These are phyloP conservation scores for Microtus oregoni DNA, from an alignment of 2,113 vertebrate species.

Conservation along the genomic window DNA sequence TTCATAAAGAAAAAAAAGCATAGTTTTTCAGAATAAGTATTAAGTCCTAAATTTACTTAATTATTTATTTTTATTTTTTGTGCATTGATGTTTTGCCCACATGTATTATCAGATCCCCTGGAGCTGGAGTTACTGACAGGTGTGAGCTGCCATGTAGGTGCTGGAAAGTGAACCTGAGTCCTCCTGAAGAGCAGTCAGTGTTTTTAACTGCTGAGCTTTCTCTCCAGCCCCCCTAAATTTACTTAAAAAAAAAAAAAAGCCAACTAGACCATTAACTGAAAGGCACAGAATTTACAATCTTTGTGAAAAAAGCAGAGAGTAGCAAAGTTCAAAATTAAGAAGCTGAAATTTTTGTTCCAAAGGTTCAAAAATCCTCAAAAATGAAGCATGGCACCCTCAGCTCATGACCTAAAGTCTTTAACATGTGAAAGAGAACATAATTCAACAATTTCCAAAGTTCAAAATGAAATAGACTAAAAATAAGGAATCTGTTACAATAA, in stretches of 20 bases:
- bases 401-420: not conserved
- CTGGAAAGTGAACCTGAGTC: not conserved
- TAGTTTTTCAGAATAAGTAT: not conserved
- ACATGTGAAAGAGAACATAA: conserved; percentile 1
- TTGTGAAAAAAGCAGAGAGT: not conserved
- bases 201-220: not conserved
- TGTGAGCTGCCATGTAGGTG: not conserved
- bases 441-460: conserved; percentile 13
- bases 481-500: not conserved
- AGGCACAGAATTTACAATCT: conserved; percentile 23
- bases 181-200: not conserved
- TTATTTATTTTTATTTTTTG: not conserved
- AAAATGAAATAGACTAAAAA: conserved; percentile 49
- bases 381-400: conserved; percentile 39
- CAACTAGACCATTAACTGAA: not conserved
- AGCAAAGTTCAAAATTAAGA: conserved; percentile 16
- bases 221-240: not conserved
- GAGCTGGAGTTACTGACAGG: not conserved
- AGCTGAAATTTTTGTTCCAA: conserved; percentile 9
- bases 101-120: not conserved
- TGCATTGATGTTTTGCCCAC: not conserved
- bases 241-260: not conserved
- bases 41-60: not conserved
- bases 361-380: conserved; percentile 24
- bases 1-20: not conserved